phyloP scores from a whole-genome alignment of 2,888 invertebrate species.

The Bibio marci region DNA sequence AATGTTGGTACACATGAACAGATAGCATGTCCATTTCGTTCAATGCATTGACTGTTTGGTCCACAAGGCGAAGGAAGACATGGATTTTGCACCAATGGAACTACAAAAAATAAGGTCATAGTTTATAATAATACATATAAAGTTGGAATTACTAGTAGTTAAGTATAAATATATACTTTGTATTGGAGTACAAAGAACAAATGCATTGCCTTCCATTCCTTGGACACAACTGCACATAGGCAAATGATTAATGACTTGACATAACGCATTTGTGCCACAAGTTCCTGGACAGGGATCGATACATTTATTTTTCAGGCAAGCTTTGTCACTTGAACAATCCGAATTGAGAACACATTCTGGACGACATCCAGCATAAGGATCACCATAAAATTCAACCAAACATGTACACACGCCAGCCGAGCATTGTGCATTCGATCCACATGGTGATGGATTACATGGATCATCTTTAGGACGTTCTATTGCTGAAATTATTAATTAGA shows the following conservation, averaged over 20 bases:
- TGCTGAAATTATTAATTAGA: background rate
- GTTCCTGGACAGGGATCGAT: conserved; percentile 59
- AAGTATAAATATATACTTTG: conserved; percentile 38
- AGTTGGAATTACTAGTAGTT: conserved; percentile 12
- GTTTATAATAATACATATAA: too few relatives aligned
- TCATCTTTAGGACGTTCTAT: conserved; percentile 31
- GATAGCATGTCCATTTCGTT: conserved; percentile 44
- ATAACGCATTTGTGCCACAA: conserved; percentile 63
- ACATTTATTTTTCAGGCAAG: conserved; percentile 62
- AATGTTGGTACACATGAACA: conserved; percentile 49
- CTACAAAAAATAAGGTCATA: conserved; percentile 24
- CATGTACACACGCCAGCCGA: conserved; percentile 65
- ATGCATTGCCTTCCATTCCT: conserved; percentile 60
- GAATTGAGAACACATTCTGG: conserved; percentile 72
- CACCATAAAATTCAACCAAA: conserved; percentile 60
- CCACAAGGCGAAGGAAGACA: conserved; percentile 50
- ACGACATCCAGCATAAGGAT: conserved; percentile 66
- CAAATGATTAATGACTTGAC: conserved; percentile 56
- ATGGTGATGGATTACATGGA: conserved; percentile 53
- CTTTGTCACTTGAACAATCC: conserved; percentile 56
- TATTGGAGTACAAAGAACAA: conserved; percentile 39
- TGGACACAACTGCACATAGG: conserved; percentile 57
- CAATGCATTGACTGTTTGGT: conserved; percentile 42
- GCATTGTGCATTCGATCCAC: conserved; percentile 71
- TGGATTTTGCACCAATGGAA: conserved; percentile 20